These are phyloP conservation scores for Goniozus legneri DNA, from an alignment of 1,140 invertebrate species.

Conservation along the genomic window DNA sequence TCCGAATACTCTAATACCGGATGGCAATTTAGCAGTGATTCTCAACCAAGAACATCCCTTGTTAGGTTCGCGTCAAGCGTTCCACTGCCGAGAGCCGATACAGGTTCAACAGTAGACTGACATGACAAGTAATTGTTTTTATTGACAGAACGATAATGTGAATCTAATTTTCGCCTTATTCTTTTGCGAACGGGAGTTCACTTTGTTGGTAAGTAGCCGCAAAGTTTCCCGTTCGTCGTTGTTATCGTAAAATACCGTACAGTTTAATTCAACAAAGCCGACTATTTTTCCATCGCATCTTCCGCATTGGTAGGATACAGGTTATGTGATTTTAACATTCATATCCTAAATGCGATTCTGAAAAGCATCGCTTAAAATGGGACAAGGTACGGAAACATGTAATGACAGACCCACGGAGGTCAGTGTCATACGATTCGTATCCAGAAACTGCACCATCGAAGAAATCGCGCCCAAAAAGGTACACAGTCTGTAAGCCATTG, in stretches of 20 bases:
- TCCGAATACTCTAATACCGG: too few species aligned
- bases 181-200: slow-evolving; percentile 11
- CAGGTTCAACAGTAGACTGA: too few species aligned
- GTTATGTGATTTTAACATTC: slow-evolving; percentile 30
- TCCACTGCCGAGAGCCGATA: too few species aligned
- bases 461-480: slow-evolving; percentile 55
- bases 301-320: slow-evolving; percentile 17
- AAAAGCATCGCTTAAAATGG: slow-evolving; percentile 31
- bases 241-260: background rate
- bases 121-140: slow-evolving; percentile 29
- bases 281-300: slow-evolving; percentile 16
- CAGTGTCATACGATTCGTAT: slow-evolving; percentile 53
- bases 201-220: slow-evolving; percentile 15
- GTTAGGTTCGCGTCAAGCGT: too few species aligned
- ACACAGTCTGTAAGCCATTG: slow-evolving; percentile 21
- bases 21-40: too few species aligned
- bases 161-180: slow-evolving; percentile 11
- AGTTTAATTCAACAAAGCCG: slow-evolving; percentile 17
- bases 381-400: slow-evolving; percentile 49
- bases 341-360: slow-evolving; percentile 5
- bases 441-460: slow-evolving; percentile 49
- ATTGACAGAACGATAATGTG: slow-evolving; percentile 29
- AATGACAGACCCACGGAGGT: slow-evolving; percentile 48
- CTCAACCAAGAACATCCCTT: too few species aligned
- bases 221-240: slow-evolving; percentile 2